These are phyloP conservation scores for Cyanoramphus novaezelandiae DNA, from an alignment of 2,113 vertebrate genomes.

Conservation along the genomic window DNA sequence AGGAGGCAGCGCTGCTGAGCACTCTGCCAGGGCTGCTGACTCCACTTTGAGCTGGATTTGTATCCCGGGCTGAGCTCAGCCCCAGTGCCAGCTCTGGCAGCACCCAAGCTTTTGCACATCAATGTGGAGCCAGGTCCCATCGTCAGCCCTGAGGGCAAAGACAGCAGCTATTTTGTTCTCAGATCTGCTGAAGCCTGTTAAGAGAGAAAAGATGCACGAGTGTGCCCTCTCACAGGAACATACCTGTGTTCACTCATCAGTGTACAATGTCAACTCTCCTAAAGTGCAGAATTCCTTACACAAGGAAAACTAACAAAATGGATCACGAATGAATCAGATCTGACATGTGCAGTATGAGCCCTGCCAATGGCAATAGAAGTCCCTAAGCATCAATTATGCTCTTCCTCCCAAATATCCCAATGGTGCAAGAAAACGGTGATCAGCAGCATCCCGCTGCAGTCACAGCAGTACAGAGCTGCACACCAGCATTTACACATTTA, in stretches of 20 bases:
- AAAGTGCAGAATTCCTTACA: background rate
- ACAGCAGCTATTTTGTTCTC: background rate
- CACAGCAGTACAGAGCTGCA: background rate
- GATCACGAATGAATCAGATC: background rate
- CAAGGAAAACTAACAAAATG: background rate
- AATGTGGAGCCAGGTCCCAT: background rate
- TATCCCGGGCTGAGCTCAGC: background rate
- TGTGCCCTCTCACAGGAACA: accelerated
- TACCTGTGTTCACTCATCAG: background rate
- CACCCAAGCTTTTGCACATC: background rate
- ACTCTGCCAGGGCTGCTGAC: background rate
- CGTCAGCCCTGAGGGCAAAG: background rate
- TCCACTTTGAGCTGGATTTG: background rate
- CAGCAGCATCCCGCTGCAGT: background rate
- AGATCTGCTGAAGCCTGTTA: background rate
- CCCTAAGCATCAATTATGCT: background rate
- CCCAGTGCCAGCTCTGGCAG: background rate
- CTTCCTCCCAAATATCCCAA: background rate
- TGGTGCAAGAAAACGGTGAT: background rate
- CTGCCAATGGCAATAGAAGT: background rate
- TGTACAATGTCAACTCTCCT: background rate
- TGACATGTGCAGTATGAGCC: background rate
- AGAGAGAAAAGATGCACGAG: background rate
- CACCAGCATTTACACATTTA: background rate
- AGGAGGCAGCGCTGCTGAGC: background rate